Base-by-base conservation (phyloP, 2,888 invertebrate species). In the Trilocha varians region DNA sequence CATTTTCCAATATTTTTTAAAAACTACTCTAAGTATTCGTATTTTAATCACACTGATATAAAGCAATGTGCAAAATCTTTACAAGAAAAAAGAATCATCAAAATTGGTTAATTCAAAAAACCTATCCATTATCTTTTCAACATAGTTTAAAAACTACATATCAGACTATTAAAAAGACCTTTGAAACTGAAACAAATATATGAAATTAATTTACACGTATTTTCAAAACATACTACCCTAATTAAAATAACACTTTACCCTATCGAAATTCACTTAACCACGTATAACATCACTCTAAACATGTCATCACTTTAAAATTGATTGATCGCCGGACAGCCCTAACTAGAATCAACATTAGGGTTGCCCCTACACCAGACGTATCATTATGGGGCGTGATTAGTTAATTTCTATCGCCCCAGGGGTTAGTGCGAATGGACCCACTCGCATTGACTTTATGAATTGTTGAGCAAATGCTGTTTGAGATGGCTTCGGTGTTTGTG, bases 311-410 rank as follows among this genome's bases (percentile, higher is more conserved):
- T 70, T 52, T 57, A 62, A 59, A 64, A 71, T 57, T 67, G 63
- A 78, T 73, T 67, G 63, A 78, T 65, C 62, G 57, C 61, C 63
- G 65, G 49, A 51, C 47, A 48, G 51, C 64, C 70, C 66, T 65
- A 62, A 69, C 62, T 61, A 56, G 61, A 73, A 71, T 70, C 68
- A 73, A 75, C 72, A 62, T 64, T n/a, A 72, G 76, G 78, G 77
- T 59, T 65, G 60, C 33, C 63, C 47, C 49, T 33, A 39, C 53
- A 55, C 56, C 50, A 53, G 52, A 50, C 53, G 48, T 55, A 59
- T 72, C 67, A 70, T 70, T 70, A 70, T 54, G 58, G 68, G 78
- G 72, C 70, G 75, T 77, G 74, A 82, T 76, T 77, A 78, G 78
- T 73, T 59, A 76, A 74, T 72, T 75, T 72, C 68, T 63, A 70